Conservation (phyloP, 2,797 vertebrate species). For the Huso huso region DNA sequence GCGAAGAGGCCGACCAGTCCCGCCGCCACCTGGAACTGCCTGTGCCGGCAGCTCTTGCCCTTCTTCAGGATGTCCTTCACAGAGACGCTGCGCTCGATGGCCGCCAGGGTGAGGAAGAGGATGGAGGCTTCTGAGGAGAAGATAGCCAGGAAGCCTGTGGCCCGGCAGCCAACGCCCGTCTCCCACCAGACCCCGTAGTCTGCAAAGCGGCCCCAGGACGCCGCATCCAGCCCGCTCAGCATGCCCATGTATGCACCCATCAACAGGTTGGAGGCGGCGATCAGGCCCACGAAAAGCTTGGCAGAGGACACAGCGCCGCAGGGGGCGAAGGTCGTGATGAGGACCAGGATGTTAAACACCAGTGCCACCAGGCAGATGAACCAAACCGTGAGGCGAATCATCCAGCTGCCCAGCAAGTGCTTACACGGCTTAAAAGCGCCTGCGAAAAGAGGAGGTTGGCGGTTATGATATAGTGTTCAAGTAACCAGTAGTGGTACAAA, state of each 20-base stretch:
- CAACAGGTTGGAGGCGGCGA: slow-evolving; percentile 85
- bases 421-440: slow-evolving; percentile 96
- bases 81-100: slow-evolving; percentile 81
- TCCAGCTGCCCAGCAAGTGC: slow-evolving; percentile 94
- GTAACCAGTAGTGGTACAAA: too few species aligned
- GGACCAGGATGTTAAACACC: slow-evolving; percentile 84
- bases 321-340: slow-evolving; percentile 74
- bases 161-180: slow-evolving; percentile 78
- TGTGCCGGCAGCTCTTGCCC: slow-evolving; percentile 55
- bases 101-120: slow-evolving; percentile 75
- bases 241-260: slow-evolving; percentile 83
- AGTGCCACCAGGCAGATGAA: slow-evolving; percentile 93
- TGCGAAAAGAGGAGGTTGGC: slow-evolving; percentile 36
- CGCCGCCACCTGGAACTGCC: slow-evolving; percentile 63
- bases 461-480: background rate
- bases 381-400: slow-evolving; percentile 97
- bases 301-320: slow-evolving; percentile 59
- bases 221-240: slow-evolving; percentile 76
- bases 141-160: slow-evolving; percentile 79
- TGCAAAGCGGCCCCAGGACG: slow-evolving; percentile 89
- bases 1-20: slow-evolving; percentile 68
- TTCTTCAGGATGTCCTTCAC: slow-evolving; percentile 77
- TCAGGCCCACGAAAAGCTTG: slow-evolving; percentile 78
- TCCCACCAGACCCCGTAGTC: slow-evolving; percentile 95
- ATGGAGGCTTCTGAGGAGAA: slow-evolving; percentile 90